Conservation (phyloP, 2,888 invertebrate genomes). For the Omphaloscelis lunosa region DNA sequence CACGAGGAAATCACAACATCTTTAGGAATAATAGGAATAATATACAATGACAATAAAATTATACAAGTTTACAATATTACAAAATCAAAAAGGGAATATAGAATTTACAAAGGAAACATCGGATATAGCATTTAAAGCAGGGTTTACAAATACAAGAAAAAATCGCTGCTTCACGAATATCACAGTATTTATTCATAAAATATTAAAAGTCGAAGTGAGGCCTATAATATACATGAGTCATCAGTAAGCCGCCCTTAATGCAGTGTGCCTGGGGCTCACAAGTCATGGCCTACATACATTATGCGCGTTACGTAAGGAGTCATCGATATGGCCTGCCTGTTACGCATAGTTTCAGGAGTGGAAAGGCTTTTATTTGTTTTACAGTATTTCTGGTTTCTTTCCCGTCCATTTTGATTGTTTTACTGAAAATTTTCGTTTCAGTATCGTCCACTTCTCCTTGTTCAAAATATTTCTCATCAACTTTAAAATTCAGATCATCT, state of each 20-base stretch:
- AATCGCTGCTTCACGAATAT: constrained; percentile 27
- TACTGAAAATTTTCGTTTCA: not conserved
- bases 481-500: constrained; percentile 17
- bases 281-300: constrained; percentile 68
- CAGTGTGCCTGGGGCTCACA: constrained; percentile 71
- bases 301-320: constrained; percentile 58
- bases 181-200: constrained; percentile 51
- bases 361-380: constrained; percentile 30
- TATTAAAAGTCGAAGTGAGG: constrained; percentile 48
- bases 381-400: not conserved
- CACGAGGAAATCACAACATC: constrained; percentile 36
- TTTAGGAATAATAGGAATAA: constrained; percentile 22
- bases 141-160: constrained; percentile 37
- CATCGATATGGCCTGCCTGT: constrained; percentile 35
- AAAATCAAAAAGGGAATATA: constrained; percentile 18
- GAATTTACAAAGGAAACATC: constrained; percentile 19
- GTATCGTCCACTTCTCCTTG: not conserved
- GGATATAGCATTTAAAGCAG: constrained; percentile 27
- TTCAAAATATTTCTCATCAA: not conserved
- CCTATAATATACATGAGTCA: constrained; percentile 66
- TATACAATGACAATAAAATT: constrained; percentile 8
- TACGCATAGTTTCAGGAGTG: constrained; percentile 35
- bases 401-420: not conserved
- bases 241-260: constrained; percentile 72
- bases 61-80: constrained; percentile 17